A percentile compares a stretch with the other conserved stretches of the same genome.
Conservation (phyloP, 2,888 invertebrate species). For the Tholera decimalis region DNA sequence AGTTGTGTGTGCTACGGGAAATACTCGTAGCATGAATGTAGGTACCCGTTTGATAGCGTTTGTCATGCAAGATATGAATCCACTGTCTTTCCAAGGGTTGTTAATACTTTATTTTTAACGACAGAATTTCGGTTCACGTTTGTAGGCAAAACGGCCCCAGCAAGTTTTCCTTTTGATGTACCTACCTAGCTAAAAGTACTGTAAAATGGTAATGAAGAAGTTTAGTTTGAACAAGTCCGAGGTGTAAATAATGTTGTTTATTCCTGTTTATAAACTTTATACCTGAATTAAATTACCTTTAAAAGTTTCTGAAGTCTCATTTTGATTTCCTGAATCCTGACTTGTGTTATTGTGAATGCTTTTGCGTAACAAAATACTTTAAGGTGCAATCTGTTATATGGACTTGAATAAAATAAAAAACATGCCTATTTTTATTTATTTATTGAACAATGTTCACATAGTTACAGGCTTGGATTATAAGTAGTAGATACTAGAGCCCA, state of each 20-base stretch:
- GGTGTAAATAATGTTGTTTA: constrained; percentile 61
- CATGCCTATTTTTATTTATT: no score
- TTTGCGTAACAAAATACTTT: no score
- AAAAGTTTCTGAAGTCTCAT: constrained; percentile 20
- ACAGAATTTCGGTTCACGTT: constrained; percentile 51
- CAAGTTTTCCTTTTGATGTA: constrained; percentile 32
- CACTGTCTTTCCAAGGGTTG: constrained; percentile 74
- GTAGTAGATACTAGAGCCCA: no score
- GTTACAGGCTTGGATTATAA: no score
- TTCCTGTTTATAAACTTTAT: constrained; percentile 20
- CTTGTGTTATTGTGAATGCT: neutral
- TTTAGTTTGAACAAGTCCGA: constrained; percentile 25
- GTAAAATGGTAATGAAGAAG: constrained; percentile 72
- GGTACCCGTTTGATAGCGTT: constrained; percentile 58
- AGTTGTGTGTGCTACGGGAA: constrained; percentile 69
- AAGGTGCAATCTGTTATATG: no score
- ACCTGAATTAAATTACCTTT: constrained; percentile 17
- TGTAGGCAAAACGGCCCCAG: constrained; percentile 29
- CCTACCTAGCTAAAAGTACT: no score
- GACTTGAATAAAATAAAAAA: no score
- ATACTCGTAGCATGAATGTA: constrained; percentile 65
- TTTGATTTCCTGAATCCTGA: constrained; percentile 29
- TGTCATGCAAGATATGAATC: constrained; percentile 75
- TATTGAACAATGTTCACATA: no score
- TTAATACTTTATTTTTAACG: constrained; percentile 67